Conservation (phyloP, 2,888 invertebrate genomes). For the Sinhomidia bicolor region DNA sequence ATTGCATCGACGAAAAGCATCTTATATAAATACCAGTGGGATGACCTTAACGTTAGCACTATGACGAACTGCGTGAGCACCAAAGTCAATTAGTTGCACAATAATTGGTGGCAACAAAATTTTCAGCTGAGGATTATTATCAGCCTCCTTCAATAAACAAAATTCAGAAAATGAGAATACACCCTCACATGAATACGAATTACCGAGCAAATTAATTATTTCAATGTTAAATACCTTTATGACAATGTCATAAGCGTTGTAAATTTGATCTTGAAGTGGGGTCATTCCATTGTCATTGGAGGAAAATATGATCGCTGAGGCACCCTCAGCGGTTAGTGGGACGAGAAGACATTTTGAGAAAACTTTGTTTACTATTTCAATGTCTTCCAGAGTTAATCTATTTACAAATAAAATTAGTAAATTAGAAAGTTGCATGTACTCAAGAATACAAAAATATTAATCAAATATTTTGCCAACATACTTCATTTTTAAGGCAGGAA, state of each 20-base stretch:
- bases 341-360: slow-evolving; percentile 90
- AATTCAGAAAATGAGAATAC: background rate
- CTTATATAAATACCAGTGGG: slow-evolving; percentile 69
- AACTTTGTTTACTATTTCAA: slow-evolving; percentile 90
- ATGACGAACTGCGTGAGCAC: slow-evolving; percentile 78
- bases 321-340: slow-evolving; percentile 90
- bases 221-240: slow-evolving; percentile 76
- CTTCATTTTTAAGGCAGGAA: slow-evolving; percentile 92
- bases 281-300: slow-evolving; percentile 91
- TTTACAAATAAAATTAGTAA: background rate
- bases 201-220: too few species aligned
- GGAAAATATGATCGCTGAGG: slow-evolving; percentile 90
- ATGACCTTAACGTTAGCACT: slow-evolving; percentile 77
- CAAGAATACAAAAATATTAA: background rate
- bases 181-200: background rate
- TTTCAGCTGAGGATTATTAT: slow-evolving; percentile 68
- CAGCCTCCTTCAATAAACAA: slow-evolving; percentile 71
- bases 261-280: slow-evolving; percentile 87
- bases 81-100: slow-evolving; percentile 78
- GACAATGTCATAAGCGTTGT: slow-evolving; percentile 77
- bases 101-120: slow-evolving; percentile 76
- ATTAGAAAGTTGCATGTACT: background rate
- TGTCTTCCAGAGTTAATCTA: slow-evolving; percentile 87
- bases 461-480: slow-evolving; percentile 81
- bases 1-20: background rate